A percentile compares a stretch with the other conserved stretches of the same genome.
Conservation (phyloP, 53 echinoderm and acorn worm species). For the Astropecten irregularis region DNA sequence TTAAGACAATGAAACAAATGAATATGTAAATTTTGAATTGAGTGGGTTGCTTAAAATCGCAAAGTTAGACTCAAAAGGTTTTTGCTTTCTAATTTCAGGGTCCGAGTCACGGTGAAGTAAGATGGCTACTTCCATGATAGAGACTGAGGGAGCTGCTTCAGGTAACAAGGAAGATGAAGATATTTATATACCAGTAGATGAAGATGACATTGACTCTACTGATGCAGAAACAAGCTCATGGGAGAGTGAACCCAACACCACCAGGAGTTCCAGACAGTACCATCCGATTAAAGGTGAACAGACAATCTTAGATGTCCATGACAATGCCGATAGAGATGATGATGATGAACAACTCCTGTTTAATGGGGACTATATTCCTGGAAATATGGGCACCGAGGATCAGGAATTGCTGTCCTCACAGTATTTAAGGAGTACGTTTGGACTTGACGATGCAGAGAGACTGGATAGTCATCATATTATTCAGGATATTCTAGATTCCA, state of each 20-base stretch:
- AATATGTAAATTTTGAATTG: too few relatives aligned
- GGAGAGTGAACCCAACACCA: constrained; percentile 72
- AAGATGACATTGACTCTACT: neutral
- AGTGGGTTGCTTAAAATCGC: too few relatives aligned
- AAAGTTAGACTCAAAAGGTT: too few relatives aligned
- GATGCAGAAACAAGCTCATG: constrained; percentile 72
- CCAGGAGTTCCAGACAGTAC: constrained; percentile 61
- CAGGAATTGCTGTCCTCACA: constrained; percentile 29
- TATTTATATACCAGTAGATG: too few relatives aligned
- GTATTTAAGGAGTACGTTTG: constrained; percentile 18
- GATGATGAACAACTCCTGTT: neutral
- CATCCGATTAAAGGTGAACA: constrained; percentile 63
- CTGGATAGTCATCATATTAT: neutral
- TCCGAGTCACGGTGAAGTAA: neutral
- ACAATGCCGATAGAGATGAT: too few relatives aligned
- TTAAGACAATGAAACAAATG: too few relatives aligned
- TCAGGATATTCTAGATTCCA: neutral
- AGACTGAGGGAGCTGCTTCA: neutral
- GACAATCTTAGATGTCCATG: neutral
- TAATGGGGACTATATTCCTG: neutral
- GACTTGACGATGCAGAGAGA: neutral
- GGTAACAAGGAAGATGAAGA: constrained; percentile 25
- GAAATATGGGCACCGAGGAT: neutral
- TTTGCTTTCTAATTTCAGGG: too few relatives aligned
- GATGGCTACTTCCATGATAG: neutral